Percentiles rank a stretch among this genome's conserved stretches.
These are phyloP conservation scores for Anas platyrhynchos DNA, from an alignment of 2,113 vertebrate species.

Conservation along the genomic window DNA sequence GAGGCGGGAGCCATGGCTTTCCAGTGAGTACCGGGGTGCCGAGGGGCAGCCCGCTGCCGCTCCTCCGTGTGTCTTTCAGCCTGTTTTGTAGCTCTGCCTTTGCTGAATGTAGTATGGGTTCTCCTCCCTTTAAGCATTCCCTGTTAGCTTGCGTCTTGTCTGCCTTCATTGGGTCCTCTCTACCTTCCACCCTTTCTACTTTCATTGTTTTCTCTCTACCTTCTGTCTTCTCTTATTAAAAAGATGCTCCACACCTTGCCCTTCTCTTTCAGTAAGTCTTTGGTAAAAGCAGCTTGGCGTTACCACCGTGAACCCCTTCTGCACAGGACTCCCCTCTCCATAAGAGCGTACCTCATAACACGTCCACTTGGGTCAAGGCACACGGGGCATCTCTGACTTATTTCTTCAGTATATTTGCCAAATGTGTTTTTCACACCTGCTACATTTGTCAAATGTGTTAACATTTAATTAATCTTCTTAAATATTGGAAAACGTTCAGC, in stretches of 20 bases:
- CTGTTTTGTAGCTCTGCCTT: background rate
- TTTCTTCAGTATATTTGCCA: background rate
- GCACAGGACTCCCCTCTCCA: fast-evolving
- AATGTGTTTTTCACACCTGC: background rate
- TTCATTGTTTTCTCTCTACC: fast-evolving
- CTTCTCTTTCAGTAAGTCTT: too few relatives aligned
- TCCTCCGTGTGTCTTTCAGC: too few relatives aligned
- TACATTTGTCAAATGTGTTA: background rate
- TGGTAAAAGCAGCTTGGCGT: background rate
- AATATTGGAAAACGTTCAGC: background rate
- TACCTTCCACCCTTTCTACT: background rate
- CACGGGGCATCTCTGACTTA: fast-evolving
- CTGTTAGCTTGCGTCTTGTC: background rate
- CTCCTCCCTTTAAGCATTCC: background rate
- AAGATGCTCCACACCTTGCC: too few relatives aligned
- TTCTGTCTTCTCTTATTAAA: background rate
- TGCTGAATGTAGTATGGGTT: fast-evolving
- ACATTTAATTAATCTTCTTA: background rate
- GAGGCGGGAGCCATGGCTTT: constrained; percentile 95
- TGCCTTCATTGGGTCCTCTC: fast-evolving
- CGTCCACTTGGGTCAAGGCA: background rate
- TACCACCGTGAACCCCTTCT: background rate
- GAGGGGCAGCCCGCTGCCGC: too few relatives aligned
- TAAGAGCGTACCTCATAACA: background rate
- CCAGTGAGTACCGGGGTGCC: constrained; percentile 83